Percentiles rank a stretch among this genome's conserved stretches.
Evolutionary conservation across 64 coral and sea anemone species (phyloP).

Genomic region (Pocillopora verrucosa): DNA sequence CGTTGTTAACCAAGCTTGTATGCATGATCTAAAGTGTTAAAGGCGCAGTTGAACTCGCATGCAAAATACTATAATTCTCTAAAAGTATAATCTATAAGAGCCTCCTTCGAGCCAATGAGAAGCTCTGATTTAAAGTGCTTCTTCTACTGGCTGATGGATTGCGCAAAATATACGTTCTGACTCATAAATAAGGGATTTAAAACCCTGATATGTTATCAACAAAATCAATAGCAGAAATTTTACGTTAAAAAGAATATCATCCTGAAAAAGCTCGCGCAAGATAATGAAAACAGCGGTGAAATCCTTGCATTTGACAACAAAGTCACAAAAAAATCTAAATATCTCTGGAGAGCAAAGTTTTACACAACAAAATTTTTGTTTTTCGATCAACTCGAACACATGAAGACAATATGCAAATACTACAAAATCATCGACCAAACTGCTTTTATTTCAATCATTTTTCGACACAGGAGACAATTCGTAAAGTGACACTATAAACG

Average conservation of each 20-base stretch:
- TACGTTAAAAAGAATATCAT: background rate
- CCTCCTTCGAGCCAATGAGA: background rate
- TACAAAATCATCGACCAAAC: background rate
- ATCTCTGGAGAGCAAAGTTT: background rate
- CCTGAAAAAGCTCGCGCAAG: background rate
- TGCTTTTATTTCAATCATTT: background rate
- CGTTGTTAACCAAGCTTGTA: too few relatives aligned
- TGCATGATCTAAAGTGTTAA: too few relatives aligned
- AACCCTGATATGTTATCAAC: too few relatives aligned
- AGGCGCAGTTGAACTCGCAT: too few relatives aligned
- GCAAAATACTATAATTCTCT: too few relatives aligned
- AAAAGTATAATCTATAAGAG: background rate
- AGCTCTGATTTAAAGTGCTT: background rate
- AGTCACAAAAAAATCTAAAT: background rate
- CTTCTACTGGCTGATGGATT: background rate
- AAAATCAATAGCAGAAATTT: too few relatives aligned
- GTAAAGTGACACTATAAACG: background rate
- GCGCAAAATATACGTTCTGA: background rate
- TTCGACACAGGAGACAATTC: background rate
- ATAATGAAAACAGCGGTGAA: background rate
- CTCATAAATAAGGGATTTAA: background rate
- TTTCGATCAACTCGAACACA: background rate
- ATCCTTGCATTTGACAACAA: background rate
- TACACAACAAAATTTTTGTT: background rate
- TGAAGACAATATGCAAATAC: background rate